Base-by-base conservation (phyloP, 2,888 invertebrate genomes). In the Nipponacmea schrenckii region DNA sequence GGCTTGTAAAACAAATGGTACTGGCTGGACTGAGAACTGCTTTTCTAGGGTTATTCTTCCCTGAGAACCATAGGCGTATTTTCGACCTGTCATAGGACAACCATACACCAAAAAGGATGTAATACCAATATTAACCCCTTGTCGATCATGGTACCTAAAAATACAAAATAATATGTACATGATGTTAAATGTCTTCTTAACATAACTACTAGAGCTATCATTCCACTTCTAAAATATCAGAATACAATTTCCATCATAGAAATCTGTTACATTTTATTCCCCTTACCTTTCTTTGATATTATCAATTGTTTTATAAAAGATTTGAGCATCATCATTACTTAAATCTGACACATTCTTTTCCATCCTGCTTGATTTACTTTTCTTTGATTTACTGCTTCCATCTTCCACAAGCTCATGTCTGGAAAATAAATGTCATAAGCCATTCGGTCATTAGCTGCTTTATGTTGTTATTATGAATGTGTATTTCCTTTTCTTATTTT, bases 101-200 rank as follows among this genome's bases (percentile, higher is more conserved):
- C 94, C 95, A 82, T 94, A 92, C 1, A 97, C 90, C 20, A 91
- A 77, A 14, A 90, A 78, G 15, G 92, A 90, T 26, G 86, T 12
- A 92, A 92, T 90, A 0, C 94, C 94, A 66, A 95, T 90, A 74
- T 94, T 92, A 12, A 97, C 93, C 0, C 96, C 97, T 85, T 94
- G 92, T 50, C 94, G 92, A 73, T 91, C 92, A 87, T 91, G 91
- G 83, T 94, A 89, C 62, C 86, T 87, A 78, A 7, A 81, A 78
- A 46, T 50, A 65, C 7, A 71, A 20, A 63, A 67, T 27, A 67
- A 56, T 70, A 73, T 17, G 10, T 14, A 24, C 17, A 1, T 7
- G 8, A 10, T 39, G 39, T 39, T 1, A 39, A 39, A 39, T 39
- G 39, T 39, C 39, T 8, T 39, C 39, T 39, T 39, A 8, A 39